phyloP scores from a whole-genome alignment of 2,797 vertebrate species.

The Danionella dracula region DNA sequence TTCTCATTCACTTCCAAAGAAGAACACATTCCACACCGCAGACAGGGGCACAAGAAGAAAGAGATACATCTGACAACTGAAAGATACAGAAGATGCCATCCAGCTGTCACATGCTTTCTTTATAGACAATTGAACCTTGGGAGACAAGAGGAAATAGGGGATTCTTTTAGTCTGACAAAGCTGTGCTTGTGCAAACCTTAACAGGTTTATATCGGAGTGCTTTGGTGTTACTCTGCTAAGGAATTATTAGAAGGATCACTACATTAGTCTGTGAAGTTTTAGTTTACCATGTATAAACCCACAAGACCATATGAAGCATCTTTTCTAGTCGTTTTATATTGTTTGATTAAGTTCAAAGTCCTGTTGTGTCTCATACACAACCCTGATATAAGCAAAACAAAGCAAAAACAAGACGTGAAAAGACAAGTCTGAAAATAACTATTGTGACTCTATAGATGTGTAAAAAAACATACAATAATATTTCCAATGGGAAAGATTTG shows the following conservation, averaged over 20 bases:
- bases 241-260: no score
- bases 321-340: neutral
- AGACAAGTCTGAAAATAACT: slow-evolving; percentile 18
- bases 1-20: slow-evolving; percentile 63
- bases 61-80: neutral
- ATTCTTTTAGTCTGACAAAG: slow-evolving; percentile 10
- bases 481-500: no score
- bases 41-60: neutral
- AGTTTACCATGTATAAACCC: no score
- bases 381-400: slow-evolving; percentile 4
- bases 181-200: slow-evolving; percentile 36
- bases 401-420: slow-evolving; percentile 9
- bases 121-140: slow-evolving; percentile 14
- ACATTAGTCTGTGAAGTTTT: no score
- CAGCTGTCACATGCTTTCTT: slow-evolving; percentile 10
- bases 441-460: neutral
- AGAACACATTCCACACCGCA: slow-evolving; percentile 52
- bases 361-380: slow-evolving; percentile 29
- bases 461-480: no score
- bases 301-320: no score
- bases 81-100: slow-evolving; percentile 1
- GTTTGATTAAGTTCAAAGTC: neutral
- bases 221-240: no score
- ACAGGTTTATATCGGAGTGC: no score
- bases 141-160: slow-evolving; percentile 23